Percentiles rank a stretch among this genome's conserved stretches.
Conservation (phyloP, 2,888 invertebrate genomes). For the Coronaproctus castanopsis region DNA sequence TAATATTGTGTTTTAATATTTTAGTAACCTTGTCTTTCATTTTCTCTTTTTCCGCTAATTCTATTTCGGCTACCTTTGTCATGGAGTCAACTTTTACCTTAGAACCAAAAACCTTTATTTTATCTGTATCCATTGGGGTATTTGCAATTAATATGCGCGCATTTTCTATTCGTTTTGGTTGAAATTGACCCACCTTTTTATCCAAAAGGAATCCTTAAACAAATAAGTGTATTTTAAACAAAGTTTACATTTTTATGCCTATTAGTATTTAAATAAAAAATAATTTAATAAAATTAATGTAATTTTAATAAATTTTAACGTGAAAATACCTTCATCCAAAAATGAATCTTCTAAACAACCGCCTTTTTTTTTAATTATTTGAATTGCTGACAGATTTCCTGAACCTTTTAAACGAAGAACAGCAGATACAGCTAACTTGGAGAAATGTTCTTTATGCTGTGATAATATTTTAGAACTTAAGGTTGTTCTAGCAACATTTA, state of each 20-base stretch:
- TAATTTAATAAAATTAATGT: too few relatives aligned
- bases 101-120: slow-evolving; percentile 96
- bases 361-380: slow-evolving; percentile 80
- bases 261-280: too few relatives aligned
- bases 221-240: neutral
- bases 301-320: too few relatives aligned
- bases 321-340: slow-evolving; percentile 60
- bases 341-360: slow-evolving; percentile 86
- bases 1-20: slow-evolving; percentile 37
- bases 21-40: slow-evolving; percentile 99
- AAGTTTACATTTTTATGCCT: too few relatives aligned
- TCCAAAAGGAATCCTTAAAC: slow-evolving; percentile 62
- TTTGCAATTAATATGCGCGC: slow-evolving; percentile 95
- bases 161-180: slow-evolving; percentile 86
- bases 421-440: slow-evolving; percentile 86
- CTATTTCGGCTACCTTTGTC: slow-evolving; percentile 91
- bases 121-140: slow-evolving; percentile 99
- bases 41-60: slow-evolving; percentile 94
- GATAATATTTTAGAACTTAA: slow-evolving; percentile 93
- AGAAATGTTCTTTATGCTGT: slow-evolving; percentile 91
- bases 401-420: slow-evolving; percentile 88
- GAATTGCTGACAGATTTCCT: slow-evolving; percentile 85
- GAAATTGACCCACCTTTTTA: slow-evolving; percentile 92
- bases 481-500: slow-evolving; percentile 94
- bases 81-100: slow-evolving; percentile 79